Conservation (phyloP, 2,113 vertebrate species). For the Madoqua kirkii region DNA sequence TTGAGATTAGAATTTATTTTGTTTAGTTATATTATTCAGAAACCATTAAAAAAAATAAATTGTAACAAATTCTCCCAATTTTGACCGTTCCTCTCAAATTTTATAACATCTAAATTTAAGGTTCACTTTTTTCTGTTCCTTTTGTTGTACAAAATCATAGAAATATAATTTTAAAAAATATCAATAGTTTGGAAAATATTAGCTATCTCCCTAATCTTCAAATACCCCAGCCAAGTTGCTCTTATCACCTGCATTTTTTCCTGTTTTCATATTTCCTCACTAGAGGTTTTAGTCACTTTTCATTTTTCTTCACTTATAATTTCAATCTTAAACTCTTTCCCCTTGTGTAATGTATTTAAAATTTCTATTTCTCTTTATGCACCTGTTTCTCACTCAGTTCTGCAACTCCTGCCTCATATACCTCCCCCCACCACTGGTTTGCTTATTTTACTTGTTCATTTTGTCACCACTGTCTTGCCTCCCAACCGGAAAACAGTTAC, state of each 20-base stretch:
- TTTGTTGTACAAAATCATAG: not conserved
- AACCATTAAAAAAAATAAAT: conserved; percentile 9
- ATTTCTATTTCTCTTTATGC: not conserved
- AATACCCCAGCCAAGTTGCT: not conserved
- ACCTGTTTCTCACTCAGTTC: not conserved
- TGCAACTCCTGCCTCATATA: no score
- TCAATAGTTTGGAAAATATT: not conserved
- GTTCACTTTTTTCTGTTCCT: not conserved
- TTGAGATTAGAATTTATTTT: conserved; percentile 1
- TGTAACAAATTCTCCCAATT: not conserved
- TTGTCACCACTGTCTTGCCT: not conserved
- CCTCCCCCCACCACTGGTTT: not conserved
- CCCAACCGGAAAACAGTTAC: not conserved
- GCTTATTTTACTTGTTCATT: not conserved
- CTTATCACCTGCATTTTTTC: not conserved
- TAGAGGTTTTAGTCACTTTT: not conserved
- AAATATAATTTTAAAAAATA: not conserved
- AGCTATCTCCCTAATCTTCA: not conserved
- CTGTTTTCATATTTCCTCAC: not conserved
- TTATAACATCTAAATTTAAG: not conserved
- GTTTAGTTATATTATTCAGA: not conserved
- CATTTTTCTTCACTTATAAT: not conserved
- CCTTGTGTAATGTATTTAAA: not conserved
- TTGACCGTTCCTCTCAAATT: not conserved
- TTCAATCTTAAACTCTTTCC: not conserved